Evolutionary conservation across 2,113 vertebrate species (phyloP).

Genomic region (human): DNA sequence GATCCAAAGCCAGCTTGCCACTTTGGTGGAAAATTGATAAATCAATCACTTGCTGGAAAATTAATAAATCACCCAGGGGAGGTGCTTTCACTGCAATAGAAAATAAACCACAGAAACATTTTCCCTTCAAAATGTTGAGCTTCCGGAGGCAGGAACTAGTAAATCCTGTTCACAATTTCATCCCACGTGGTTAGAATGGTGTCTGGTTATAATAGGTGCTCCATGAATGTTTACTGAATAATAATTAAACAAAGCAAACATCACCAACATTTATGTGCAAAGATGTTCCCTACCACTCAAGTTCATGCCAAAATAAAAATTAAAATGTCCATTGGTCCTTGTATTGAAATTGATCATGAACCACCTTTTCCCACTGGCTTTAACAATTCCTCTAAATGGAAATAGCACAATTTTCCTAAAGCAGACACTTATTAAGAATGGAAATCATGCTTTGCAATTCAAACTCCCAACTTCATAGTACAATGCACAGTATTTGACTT

Average conservation of each 20-base stretch:
- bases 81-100: not conserved
- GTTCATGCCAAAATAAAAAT: not conserved
- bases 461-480: conserved; percentile 11
- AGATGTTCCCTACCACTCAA: not conserved
- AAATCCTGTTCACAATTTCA: not conserved
- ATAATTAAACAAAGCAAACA: conserved; percentile 22
- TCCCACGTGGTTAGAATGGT: not conserved
- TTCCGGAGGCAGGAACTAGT: not conserved
- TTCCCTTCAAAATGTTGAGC: not conserved
- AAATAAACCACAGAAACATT: not conserved
- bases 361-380: not conserved
- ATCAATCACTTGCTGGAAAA: not conserved
- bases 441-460: conserved; percentile 29
- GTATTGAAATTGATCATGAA: not conserved
- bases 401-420: conserved; percentile 16
- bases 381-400: not conserved
- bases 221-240: not conserved
- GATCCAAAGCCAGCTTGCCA: not conserved
- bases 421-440: conserved; percentile 11
- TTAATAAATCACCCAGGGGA: not conserved
- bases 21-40: conserved; percentile 29
- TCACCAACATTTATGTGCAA: not conserved
- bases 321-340: not conserved
- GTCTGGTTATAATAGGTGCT: not conserved
- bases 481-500: conserved; percentile 44